Evolutionary conservation across 2,888 invertebrate genomes (phyloP).

Genomic region (Lithophane socia): DNA sequence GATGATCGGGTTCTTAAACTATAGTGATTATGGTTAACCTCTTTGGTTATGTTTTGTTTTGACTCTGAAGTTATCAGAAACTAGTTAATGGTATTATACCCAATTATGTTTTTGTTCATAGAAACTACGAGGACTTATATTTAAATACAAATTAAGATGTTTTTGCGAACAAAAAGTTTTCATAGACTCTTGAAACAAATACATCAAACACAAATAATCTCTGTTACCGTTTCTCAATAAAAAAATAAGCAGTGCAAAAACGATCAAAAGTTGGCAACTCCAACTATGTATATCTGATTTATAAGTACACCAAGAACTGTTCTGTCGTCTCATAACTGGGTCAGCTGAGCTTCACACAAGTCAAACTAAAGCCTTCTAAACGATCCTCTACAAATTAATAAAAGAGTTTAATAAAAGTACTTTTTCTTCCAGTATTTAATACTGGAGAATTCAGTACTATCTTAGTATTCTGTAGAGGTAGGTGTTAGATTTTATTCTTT

Average conservation of each 20-base stretch:
- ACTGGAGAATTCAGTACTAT: neutral
- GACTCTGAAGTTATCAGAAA: neutral
- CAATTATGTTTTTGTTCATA: too few relatives aligned
- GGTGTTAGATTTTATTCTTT: constrained; percentile 3
- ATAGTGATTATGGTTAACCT: neutral
- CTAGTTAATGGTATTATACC: too few relatives aligned
- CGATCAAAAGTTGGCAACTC: constrained; percentile 27
- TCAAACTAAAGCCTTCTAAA: constrained; percentile 26
- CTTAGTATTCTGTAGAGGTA: neutral
- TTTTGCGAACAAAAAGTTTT: neutral
- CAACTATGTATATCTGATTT: constrained; percentile 8
- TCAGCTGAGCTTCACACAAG: constrained; percentile 44
- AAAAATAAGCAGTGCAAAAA: constrained; percentile 19
- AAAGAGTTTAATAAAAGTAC: constrained; percentile 17
- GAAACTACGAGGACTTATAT: too few relatives aligned
- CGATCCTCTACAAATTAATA: constrained; percentile 37
- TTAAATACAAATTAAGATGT: neutral
- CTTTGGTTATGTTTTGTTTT: neutral
- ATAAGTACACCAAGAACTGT: constrained; percentile 35
- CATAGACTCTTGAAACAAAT: neutral
- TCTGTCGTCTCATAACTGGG: constrained; percentile 40
- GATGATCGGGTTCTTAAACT: neutral
- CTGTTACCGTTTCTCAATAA: neutral
- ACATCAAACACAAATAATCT: constrained; percentile 1
- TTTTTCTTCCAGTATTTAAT: too few relatives aligned